Base-by-base conservation (phyloP, 1,140 invertebrate genomes). In the Schlechtendalia chinensis region DNA sequence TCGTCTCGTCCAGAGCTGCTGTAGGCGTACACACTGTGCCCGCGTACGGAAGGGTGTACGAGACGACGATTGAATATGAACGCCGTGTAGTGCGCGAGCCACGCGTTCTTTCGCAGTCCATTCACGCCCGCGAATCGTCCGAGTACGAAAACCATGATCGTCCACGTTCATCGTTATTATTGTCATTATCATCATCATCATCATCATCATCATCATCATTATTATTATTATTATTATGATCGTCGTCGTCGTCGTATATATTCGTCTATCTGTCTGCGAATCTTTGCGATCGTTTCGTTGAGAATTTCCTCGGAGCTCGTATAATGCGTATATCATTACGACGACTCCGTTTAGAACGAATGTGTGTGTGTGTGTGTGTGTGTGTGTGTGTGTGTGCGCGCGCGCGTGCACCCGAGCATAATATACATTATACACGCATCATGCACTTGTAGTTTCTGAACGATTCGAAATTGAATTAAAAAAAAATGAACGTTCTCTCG, bases 401-500 rank as follows among this genome's bases (percentile, higher is more conserved):
- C 24, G n/a, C 61, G 61, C 14, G 22, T 39, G 65, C 5, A 12
- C 24, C 29, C 27, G 22, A 45, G 45, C 22, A 47, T 45, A 69
- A 22, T 3, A 39, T 39, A 39, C 47, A 69, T 47, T 47, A 14
- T 24, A 24, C 39, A 19, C 32, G 19, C 39, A 67, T 22, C 8
- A 39, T 8, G 32, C 32, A 8, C 32, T 39, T 8, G 32, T 39
- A 39, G 32, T 39, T 39, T 8, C n/a, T 69, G 24, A 39, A 39
- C 19, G 45, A 22, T 69, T 53, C 50, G 14, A 71, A 71, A 71
- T 71, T 19, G 17, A 71, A 71, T 53, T 71, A 11, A 53, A 71
- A 53, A 53, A 27, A n/a, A 53, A 53, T 53, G 45, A 27, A 71
- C 53, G 50, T 53, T 50, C 67, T 71, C 32, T 8, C 0, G 47